These are phyloP conservation scores for Drosophila erecta DNA, from an alignment of 1,140 invertebrate genomes.

Conservation along the genomic window DNA sequence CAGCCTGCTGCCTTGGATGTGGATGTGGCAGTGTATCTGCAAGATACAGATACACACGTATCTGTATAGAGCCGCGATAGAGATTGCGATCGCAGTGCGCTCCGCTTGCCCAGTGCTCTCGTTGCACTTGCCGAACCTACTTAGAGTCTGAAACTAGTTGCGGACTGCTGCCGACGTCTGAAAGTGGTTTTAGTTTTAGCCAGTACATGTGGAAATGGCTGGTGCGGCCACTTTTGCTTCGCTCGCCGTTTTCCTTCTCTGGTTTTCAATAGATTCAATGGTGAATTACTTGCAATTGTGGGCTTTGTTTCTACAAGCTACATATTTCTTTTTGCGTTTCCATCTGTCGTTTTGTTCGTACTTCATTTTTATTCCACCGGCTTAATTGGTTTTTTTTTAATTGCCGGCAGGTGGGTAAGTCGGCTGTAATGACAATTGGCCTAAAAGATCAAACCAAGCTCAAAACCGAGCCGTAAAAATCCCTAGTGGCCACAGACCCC, in stretches of 20 bases:
- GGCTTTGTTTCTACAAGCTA: conserved; percentile 7
- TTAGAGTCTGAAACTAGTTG: conserved; percentile 56
- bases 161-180: conserved; percentile 13
- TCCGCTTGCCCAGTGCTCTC: conserved; percentile 66
- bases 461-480: background rate
- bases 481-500: too few species aligned
- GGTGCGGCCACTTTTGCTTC: conserved; percentile 26
- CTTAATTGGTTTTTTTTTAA: conserved; percentile 63
- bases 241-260: conserved; percentile 14
- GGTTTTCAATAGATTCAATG: conserved; percentile 14
- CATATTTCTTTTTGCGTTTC: conserved; percentile 15
- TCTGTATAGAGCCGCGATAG: conserved; percentile 16
- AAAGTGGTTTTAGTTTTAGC: conserved; percentile 41
- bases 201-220: conserved; percentile 18
- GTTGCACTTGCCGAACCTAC: conserved; percentile 59
- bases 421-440: conserved; percentile 34
- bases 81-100: conserved; percentile 35
- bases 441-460: background rate
- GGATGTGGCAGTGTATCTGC: conserved; percentile 28
- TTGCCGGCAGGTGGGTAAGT: conserved; percentile 29
- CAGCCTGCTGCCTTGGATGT: background rate
- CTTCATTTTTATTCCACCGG: conserved; percentile 44
- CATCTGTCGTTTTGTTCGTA: conserved; percentile 9
- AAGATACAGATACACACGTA: conserved; percentile 35
- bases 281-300: conserved; percentile 25